A percentile compares a stretch with the other conserved stretches of the same genome.
phyloP scores from a whole-genome alignment of 2,113 vertebrate species.

The Otolemur garnettii region DNA sequence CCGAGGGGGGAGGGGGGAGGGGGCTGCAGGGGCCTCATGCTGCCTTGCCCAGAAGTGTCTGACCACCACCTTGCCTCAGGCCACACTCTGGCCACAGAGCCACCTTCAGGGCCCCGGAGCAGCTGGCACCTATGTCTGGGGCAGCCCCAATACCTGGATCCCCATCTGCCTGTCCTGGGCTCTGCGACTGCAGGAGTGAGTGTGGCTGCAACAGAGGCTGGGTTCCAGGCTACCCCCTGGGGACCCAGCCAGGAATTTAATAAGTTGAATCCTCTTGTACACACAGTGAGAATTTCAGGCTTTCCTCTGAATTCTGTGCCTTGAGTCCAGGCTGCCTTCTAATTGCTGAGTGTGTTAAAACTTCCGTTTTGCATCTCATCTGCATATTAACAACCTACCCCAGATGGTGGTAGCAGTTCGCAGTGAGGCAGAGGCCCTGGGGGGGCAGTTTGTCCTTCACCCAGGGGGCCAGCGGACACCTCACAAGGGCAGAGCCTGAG shows the following conservation, averaged over 20 bases:
- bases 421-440: neutral
- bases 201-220: neutral
- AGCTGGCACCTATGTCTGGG: neutral
- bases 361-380: constrained; percentile 85
- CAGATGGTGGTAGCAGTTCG: constrained; percentile 63
- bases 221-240: constrained; percentile 5
- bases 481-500: neutral
- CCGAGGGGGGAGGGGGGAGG: neutral
- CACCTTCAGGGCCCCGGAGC: neutral
- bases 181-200: neutral
- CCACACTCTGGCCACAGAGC: neutral
- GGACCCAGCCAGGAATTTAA: constrained; percentile 74
- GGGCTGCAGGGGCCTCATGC: neutral
- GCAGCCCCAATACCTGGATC: neutral
- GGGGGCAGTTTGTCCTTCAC: neutral
- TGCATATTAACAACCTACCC: constrained; percentile 83
- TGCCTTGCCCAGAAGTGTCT: accelerated
- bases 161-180: neutral
- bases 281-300: constrained; percentile 84
- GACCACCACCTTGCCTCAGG: neutral
- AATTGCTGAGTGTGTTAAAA: constrained; percentile 85
- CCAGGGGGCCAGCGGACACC: neutral
- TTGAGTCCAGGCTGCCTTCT: constrained; percentile 81
- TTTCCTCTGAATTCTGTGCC: constrained; percentile 81
- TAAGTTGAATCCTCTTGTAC: constrained; percentile 80